A percentile compares a stretch with the other conserved stretches of the same genome.
These are phyloP conservation scores for Anser brachyrhynchus DNA, from an alignment of 2,113 vertebrate genomes.

Conservation along the genomic window DNA sequence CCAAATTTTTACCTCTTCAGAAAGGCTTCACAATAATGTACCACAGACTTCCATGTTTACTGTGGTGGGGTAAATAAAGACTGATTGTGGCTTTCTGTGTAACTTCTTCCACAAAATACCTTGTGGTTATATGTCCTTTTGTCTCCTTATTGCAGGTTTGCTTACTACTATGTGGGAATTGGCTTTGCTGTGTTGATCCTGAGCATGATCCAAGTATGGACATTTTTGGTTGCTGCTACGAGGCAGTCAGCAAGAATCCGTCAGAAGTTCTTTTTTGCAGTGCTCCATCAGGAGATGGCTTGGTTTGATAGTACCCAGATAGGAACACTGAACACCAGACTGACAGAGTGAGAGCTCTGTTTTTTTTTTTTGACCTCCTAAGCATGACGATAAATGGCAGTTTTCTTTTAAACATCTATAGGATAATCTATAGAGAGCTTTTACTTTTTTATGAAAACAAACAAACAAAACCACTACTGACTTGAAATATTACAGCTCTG, in stretches of 20 bases:
- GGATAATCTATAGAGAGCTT: neutral
- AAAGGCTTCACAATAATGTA: neutral
- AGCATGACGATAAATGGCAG: neutral
- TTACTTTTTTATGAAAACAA: neutral
- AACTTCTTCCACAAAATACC: neutral
- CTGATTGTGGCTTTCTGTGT: neutral
- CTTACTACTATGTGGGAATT: constrained; percentile 78
- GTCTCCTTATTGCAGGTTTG: constrained; percentile 58
- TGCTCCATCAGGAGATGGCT: constrained; percentile 82
- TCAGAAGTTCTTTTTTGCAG: constrained; percentile 78
- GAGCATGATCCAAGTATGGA: constrained; percentile 71
- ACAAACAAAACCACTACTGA: no score
- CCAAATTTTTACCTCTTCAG: neutral
- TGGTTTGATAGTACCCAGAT: constrained; percentile 81
- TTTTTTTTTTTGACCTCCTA: neutral
- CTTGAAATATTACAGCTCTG: neutral
- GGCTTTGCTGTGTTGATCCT: constrained; percentile 71
- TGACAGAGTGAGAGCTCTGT: constrained; percentile 74
- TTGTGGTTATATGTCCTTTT: neutral
- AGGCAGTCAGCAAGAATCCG: constrained; percentile 78
- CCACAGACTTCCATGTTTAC: neutral
- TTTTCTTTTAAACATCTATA: neutral
- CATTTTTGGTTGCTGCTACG: constrained; percentile 68
- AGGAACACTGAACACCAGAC: constrained; percentile 76
- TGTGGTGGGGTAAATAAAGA: neutral